Percentiles rank a stretch among this genome's conserved stretches.
These are phyloP conservation scores for Pelecanus crispus DNA, from an alignment of 2,113 vertebrate genomes.

Conservation along the genomic window DNA sequence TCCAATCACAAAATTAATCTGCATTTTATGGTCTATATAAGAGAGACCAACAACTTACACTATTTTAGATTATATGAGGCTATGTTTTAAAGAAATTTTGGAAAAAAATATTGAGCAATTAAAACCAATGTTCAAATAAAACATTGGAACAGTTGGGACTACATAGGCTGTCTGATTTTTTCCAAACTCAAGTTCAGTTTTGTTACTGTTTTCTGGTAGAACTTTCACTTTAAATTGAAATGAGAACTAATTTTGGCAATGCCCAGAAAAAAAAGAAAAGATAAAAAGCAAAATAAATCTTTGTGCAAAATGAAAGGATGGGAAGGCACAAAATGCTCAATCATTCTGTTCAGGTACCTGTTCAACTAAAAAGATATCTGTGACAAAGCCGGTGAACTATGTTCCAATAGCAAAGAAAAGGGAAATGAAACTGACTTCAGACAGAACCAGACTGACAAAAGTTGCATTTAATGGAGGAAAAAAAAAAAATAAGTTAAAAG, in stretches of 20 bases:
- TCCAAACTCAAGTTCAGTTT: not conserved
- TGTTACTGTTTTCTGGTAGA: not conserved
- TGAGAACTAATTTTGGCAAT: not conserved
- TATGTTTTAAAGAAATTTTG: not conserved
- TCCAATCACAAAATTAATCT: constrained; percentile 3
- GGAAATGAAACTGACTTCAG: not conserved
- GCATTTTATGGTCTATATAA: not conserved
- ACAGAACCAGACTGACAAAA: not conserved
- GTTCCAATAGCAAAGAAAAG: not conserved
- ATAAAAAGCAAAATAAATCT: not conserved
- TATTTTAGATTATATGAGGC: not conserved
- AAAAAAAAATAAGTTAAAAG: not conserved
- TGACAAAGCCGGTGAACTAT: not conserved
- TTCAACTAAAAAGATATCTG: not conserved
- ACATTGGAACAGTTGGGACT: not conserved
- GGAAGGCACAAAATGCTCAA: not conserved
- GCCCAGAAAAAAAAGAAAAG: not conserved
- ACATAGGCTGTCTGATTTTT: not conserved
- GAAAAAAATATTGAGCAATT: not conserved
- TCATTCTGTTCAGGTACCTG: not conserved
- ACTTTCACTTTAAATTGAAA: not conserved
- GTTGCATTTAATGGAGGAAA: not conserved
- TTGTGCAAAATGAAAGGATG: not conserved
- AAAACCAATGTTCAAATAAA: not conserved
- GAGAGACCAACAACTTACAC: not conserved